These are phyloP conservation scores for Clinocottus analis DNA, from an alignment of 2,113 vertebrate genomes.

Conservation along the genomic window DNA sequence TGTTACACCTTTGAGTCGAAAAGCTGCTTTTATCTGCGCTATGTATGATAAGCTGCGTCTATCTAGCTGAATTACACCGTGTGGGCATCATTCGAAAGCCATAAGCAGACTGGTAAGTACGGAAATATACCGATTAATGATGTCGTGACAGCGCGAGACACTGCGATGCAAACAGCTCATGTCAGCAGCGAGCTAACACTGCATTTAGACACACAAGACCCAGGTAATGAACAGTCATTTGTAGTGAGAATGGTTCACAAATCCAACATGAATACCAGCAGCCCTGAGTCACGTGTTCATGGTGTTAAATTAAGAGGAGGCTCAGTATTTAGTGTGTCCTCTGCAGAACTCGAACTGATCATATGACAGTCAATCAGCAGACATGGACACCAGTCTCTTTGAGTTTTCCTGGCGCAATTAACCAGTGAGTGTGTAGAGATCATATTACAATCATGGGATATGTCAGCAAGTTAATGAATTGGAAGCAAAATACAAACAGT, in stretches of 20 bases:
- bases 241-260: background rate
- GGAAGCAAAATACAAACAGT: slow-evolving; percentile 5
- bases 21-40: slow-evolving; percentile 45
- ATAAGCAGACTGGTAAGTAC: slow-evolving; percentile 62
- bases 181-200: slow-evolving; percentile 46
- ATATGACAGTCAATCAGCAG: slow-evolving; percentile 72
- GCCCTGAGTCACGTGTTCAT: background rate
- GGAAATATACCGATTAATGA: background rate
- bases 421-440: background rate
- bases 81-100: slow-evolving; percentile 26
- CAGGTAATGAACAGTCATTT: background rate
- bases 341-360: slow-evolving; percentile 44
- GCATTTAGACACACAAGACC: background rate
- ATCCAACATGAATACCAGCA: background rate
- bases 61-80: slow-evolving; percentile 32
- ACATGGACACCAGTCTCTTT: slow-evolving; percentile 23
- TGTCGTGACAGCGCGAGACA: slow-evolving; percentile 64
- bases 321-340: background rate
- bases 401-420: slow-evolving; percentile 14
- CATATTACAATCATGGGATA: background rate
- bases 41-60: slow-evolving; percentile 46
- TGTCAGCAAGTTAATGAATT: slow-evolving; percentile 44
- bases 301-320: slow-evolving; percentile 3
- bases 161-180: slow-evolving; percentile 50
- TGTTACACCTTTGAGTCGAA: slow-evolving; percentile 62